Evolutionary conservation across 2,888 invertebrate genomes (phyloP), one percentile per base, ranked within the genome.

Genomic region (Platypus cylindrus): DNA sequence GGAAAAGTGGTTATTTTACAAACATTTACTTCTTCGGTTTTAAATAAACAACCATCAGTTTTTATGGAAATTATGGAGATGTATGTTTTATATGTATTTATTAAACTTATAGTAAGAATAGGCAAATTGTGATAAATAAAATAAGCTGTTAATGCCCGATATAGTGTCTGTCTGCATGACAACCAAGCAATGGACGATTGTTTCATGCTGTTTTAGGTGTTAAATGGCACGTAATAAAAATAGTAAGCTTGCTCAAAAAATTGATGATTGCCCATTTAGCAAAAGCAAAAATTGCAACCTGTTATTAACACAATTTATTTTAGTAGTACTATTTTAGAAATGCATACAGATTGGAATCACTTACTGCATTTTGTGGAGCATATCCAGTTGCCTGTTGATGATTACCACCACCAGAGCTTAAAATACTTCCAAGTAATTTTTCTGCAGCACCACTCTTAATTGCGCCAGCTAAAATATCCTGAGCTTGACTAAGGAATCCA

Each of bases 401-500:
- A 17, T 44, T 38, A 13, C 38, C 42, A 8, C 40, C 34, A 13
- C 45, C 41, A n/a, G 36, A 32, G 17, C 41, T 41, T 8, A 57
- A 46, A 12, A 59, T 44, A 17, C 54, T 52, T 28, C 54, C 45
- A 13, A 60, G 34, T 3, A 62, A 36, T 40, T 58, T 59, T 27
- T 59, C 57, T 15, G 61, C 56, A 30, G 60, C 58, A 5, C 62
- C 60, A 38, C 54, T 58, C 28, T 57, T 56, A 30, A 65, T 55
- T 17, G 62, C 63, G 3, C 62, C 62, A 11, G 61, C 59, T 16
- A 65, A 49, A 4, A 60, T 55, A 14, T 58, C 49, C 30, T 62
- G 60, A 9, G 64, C 63, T 25, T 57, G 55, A 30, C 58, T 59
- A 30, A 63, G 48, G 40, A 64, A 54, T 18, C 52, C 55, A 16